Conservation (phyloP, 2,113 vertebrate species). For the Phaethornis superciliosus region DNA sequence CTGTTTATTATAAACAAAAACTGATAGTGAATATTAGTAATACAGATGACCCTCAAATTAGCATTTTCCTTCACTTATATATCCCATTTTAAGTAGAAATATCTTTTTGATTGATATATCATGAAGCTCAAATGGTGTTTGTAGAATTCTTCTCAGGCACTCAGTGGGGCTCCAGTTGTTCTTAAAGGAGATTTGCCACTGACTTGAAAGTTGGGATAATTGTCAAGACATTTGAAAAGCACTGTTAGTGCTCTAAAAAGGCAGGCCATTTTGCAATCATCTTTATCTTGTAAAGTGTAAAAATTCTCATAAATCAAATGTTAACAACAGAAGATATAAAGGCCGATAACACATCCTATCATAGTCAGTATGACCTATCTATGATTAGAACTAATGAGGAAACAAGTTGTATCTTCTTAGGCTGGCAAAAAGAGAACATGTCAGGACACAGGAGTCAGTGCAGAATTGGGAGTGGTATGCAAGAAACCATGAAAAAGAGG, state of each 20-base stretch:
- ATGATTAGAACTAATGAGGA: neutral
- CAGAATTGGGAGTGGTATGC: neutral
- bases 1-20: neutral
- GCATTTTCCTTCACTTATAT: neutral
- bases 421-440: neutral
- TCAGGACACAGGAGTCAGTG: neutral
- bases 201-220: neutral
- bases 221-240: neutral
- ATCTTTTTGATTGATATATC: accelerated
- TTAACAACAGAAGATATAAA: neutral
- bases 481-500: neutral
- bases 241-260: neutral
- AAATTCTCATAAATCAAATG: neutral
- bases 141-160: neutral
- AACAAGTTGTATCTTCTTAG: neutral
- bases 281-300: neutral
- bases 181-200: neutral
- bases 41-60: neutral
- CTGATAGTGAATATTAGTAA: neutral
- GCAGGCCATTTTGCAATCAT: neutral
- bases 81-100: neutral
- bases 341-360: neutral
- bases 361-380: neutral
- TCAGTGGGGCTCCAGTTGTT: neutral
- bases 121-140: neutral